These are phyloP conservation scores for Phyllostomus discolor DNA, from an alignment of 2,113 vertebrate species.

Conservation along the genomic window DNA sequence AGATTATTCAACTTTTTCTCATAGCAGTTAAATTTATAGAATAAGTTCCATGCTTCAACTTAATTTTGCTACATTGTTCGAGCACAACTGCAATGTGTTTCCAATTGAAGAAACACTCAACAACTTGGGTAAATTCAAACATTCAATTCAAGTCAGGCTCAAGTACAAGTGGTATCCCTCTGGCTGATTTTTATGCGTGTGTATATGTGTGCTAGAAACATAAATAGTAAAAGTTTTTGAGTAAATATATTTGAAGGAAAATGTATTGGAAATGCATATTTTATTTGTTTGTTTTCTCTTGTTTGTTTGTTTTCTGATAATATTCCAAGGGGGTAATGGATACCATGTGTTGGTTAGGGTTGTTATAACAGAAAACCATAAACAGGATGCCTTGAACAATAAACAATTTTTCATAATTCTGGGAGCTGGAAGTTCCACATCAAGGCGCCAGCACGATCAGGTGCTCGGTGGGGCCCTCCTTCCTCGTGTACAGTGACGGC, in stretches of 20 bases:
- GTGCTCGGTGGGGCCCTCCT: neutral
- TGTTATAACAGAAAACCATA: neutral
- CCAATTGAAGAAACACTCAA: neutral
- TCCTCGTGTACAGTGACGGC: neutral
- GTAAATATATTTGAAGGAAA: neutral
- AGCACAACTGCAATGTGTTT: neutral
- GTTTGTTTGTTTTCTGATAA: neutral
- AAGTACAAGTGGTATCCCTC: neutral
- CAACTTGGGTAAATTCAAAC: neutral
- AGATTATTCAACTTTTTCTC: neutral
- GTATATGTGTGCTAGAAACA: neutral
- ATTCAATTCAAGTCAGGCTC: neutral
- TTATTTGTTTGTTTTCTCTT: neutral
- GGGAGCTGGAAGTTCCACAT: neutral
- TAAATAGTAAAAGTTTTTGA: neutral
- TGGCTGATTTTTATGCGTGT: neutral
- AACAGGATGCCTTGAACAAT: neutral
- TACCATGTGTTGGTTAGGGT: neutral
- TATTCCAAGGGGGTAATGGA: neutral
- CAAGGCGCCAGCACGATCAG: neutral
- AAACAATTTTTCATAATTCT: neutral
- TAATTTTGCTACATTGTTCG: neutral
- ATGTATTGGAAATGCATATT: neutral
- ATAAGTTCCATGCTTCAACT: neutral
- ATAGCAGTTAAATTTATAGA: neutral